These are phyloP conservation scores for Hirtodrosophila histrioides DNA, from an alignment of 2,888 invertebrate genomes.

Conservation along the genomic window DNA sequence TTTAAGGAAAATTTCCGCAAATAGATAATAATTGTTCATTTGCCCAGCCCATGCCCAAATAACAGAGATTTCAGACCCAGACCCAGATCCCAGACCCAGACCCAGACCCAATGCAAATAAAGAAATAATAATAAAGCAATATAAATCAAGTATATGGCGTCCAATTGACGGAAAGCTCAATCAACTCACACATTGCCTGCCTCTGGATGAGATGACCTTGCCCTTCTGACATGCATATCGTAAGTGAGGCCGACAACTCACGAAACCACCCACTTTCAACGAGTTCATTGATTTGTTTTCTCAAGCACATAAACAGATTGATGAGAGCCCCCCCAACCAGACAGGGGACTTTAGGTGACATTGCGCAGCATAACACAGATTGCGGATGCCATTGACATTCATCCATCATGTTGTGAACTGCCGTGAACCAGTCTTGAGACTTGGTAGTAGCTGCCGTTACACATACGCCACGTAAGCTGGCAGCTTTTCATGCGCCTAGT, in stretches of 20 bases:
- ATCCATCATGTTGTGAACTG: constrained; percentile 41
- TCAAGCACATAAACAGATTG: constrained; percentile 38
- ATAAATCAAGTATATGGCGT: constrained; percentile 14
- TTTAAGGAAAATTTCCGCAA: constrained; percentile 62
- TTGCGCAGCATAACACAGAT: constrained; percentile 40
- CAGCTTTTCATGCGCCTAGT: constrained; percentile 4
- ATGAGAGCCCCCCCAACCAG: constrained; percentile 1
- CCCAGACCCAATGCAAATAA: constrained; percentile 39
- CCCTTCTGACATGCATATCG: constrained; percentile 33
- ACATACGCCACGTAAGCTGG: constrained; percentile 26
- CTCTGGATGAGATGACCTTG: constrained; percentile 28
- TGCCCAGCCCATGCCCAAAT: constrained; percentile 39
- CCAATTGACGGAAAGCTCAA: constrained; percentile 35
- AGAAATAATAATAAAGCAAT: constrained; percentile 68
- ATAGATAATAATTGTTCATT: constrained; percentile 50
- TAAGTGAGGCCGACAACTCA: constrained; percentile 1
- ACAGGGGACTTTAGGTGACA: constrained; percentile 16
- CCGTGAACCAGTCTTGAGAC: constrained; percentile 48
- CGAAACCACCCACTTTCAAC: constrained; percentile 12
- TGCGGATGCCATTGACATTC: constrained; percentile 32
- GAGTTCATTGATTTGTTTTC: constrained; percentile 52
- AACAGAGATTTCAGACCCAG: constrained; percentile 40
- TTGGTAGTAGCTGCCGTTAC: constrained; percentile 2
- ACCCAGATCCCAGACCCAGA: constrained; percentile 37
- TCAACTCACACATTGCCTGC: constrained; percentile 21